phyloP scores from a whole-genome alignment of 30 jellyfish, hydroid and myxozoan genomes.

The Morbakka virulenta region DNA sequence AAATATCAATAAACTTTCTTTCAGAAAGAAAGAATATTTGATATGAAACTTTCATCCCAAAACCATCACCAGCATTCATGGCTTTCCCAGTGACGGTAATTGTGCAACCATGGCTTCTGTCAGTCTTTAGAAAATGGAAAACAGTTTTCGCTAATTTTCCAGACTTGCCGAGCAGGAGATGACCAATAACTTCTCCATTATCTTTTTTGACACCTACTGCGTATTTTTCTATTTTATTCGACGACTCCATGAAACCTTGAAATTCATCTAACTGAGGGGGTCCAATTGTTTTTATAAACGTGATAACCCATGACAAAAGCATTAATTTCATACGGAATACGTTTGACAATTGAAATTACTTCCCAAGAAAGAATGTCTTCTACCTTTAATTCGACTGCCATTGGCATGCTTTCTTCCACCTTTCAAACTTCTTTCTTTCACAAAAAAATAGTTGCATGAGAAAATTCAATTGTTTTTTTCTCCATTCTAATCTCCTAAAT shows the following conservation, averaged over 20 bases:
- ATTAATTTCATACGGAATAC: no score
- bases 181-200: background rate
- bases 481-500: no score
- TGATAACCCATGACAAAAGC: background rate
- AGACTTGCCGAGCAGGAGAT: background rate
- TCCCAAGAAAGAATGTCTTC: background rate
- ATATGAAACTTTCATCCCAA: background rate
- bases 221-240: background rate
- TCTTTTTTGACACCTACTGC: constrained; percentile 26
- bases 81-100: constrained; percentile 19
- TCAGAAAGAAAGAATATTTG: background rate
- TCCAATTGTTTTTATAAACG: background rate
- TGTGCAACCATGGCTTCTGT: constrained; percentile 4
- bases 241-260: background rate
- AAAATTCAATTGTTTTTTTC: no score
- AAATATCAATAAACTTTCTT: background rate
- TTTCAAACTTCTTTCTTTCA: background rate
- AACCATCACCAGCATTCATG: constrained; percentile 1
- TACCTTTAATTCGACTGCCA: background rate
- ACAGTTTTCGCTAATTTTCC: constrained; percentile 4
- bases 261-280: background rate
- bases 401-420: background rate
- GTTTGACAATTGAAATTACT: background rate
- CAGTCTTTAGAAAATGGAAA: background rate
- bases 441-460: background rate